phyloP scores from a whole-genome alignment of 2,888 invertebrate genomes.

The Globia sparganii region DNA sequence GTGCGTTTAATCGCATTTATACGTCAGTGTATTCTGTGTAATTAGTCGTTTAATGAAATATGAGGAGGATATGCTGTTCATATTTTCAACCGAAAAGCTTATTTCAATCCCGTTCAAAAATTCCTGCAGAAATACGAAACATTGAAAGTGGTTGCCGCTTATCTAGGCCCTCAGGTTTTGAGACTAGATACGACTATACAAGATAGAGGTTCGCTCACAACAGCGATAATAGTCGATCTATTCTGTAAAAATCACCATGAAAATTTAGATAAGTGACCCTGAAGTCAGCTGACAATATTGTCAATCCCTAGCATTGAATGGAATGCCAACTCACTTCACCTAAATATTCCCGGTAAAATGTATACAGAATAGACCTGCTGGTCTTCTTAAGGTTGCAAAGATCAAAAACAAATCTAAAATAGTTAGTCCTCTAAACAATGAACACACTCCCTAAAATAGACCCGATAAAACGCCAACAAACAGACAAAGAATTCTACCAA shows the following conservation, averaged over 20 bases:
- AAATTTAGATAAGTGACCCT: no score
- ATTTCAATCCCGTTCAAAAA: background rate
- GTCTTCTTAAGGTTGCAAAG: background rate
- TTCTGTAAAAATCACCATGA: no score
- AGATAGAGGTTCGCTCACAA: background rate
- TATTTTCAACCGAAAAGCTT: background rate
- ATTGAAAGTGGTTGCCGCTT: background rate
- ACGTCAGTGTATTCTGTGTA: conserved; percentile 23
- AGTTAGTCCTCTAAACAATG: background rate
- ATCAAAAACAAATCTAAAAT: background rate
- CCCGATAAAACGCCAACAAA: conserved; percentile 12
- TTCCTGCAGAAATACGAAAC: background rate
- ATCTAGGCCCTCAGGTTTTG: background rate
- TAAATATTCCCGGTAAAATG: background rate
- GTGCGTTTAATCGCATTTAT: conserved; percentile 30
- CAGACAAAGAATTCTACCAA: background rate
- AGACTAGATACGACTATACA: no score
- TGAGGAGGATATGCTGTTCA: background rate
- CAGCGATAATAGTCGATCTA: no score
- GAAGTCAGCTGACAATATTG: no score
- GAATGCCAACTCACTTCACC: background rate
- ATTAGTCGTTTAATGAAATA: conserved; percentile 29
- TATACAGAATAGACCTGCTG: background rate
- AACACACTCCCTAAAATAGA: conserved; percentile 33
- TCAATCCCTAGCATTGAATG: no score